Evolutionary conservation across 92 coral and sea anemone genomes (phyloP).

Genomic region (Pocillopora grandis): DNA sequence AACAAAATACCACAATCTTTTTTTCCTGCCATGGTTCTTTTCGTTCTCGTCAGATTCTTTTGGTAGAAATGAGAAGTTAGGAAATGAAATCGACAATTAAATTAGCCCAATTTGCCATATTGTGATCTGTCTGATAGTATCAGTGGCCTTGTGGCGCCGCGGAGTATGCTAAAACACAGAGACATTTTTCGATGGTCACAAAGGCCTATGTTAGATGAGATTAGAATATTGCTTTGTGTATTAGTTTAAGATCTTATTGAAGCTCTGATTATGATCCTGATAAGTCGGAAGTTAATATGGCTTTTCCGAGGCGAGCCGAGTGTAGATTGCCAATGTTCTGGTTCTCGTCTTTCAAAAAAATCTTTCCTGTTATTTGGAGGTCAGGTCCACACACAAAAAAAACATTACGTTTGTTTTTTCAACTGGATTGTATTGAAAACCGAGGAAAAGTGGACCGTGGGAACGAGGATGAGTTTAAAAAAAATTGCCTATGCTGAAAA

Average conservation of each 20-base stretch:
- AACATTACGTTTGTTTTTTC: slow-evolving; percentile 23
- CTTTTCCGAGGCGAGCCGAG: not conserved
- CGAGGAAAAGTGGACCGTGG: not conserved
- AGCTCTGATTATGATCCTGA: slow-evolving; percentile 46
- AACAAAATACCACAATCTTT: slow-evolving; percentile 2
- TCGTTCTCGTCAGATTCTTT: slow-evolving; percentile 5
- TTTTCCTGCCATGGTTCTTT: not conserved
- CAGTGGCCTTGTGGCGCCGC: slow-evolving; percentile 29
- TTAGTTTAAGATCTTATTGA: slow-evolving; percentile 46
- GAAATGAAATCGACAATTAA: slow-evolving; percentile 39
- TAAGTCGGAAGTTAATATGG: slow-evolving; percentile 35
- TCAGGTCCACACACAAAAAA: not conserved
- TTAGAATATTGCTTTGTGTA: slow-evolving; percentile 47
- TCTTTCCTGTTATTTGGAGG: slow-evolving; percentile 10
- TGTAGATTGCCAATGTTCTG: not conserved
- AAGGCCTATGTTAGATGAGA: slow-evolving; percentile 24
- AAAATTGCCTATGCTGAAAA: not conserved
- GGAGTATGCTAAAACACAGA: slow-evolving; percentile 4
- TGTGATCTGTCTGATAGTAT: slow-evolving; percentile 21
- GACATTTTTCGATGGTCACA: slow-evolving; percentile 9
- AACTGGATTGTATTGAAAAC: slow-evolving; percentile 7
- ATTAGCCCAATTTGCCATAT: slow-evolving; percentile 23
- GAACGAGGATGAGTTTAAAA: not conserved
- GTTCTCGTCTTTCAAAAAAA: slow-evolving; percentile 4
- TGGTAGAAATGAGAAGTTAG: slow-evolving; percentile 26